Percentiles rank a stretch among this genome's conserved stretches.
Evolutionary conservation across 2,888 invertebrate genomes (phyloP).

Genomic region (Copidosoma aretas): DNA sequence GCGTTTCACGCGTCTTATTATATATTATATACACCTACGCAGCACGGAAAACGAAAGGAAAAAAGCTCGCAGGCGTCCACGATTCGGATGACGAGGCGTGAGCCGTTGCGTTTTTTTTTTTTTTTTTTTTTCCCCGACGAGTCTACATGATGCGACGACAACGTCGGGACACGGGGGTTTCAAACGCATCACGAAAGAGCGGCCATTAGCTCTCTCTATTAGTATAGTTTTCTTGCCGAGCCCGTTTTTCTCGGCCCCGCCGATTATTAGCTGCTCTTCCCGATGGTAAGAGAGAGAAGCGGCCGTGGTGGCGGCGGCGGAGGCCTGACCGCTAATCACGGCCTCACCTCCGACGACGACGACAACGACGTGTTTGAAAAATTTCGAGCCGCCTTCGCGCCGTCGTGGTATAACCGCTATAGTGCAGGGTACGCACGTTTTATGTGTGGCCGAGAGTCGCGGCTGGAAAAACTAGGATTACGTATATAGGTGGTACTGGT

Average conservation of each 20-base stretch:
- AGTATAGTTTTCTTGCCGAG: constrained; percentile 4
- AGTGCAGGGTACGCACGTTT: no score
- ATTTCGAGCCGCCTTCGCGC: constrained; percentile 3
- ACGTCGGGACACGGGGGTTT: no score
- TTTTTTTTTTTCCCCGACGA: no score
- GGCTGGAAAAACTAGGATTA: no score
- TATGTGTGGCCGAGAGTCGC: no score
- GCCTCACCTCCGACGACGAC: constrained; percentile 8
- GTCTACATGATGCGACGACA: no score
- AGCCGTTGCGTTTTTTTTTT: not conserved
- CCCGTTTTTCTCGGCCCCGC: not conserved
- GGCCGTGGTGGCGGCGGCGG: no score
- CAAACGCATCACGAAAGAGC: constrained; percentile 8
- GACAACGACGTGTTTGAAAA: constrained; percentile 19
- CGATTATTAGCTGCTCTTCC: not conserved
- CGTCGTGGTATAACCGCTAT: not conserved
- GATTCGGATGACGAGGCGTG: not conserved
- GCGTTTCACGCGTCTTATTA: no score
- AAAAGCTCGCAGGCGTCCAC: not conserved
- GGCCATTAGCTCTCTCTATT: constrained; percentile 12
- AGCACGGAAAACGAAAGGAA: not conserved
- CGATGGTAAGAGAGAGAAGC: not conserved
- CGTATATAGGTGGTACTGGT: no score
- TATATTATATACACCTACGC: no score
- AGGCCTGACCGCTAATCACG: not conserved